Evolutionary conservation across 1,140 invertebrate species (phyloP), one percentile per base, ranked within the genome.

Genomic region (Lepidurus arcticus): DNA sequence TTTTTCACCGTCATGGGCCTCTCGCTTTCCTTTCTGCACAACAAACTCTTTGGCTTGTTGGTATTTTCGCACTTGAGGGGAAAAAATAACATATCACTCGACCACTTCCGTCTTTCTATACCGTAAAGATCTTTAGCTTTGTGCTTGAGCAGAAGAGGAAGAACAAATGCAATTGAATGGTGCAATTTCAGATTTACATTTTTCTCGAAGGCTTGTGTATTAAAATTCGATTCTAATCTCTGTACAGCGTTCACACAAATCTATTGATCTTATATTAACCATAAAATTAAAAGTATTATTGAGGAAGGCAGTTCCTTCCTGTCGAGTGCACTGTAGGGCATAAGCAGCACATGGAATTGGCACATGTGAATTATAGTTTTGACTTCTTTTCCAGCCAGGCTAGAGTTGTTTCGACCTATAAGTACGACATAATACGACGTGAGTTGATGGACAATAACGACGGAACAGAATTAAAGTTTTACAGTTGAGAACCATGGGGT

Each of bases 51-150:
- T 13, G 13, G 53, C 53, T 65, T 65, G 9, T 65, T 65, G 21
- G 16, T 13, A 21, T 65, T 13, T 21, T 13, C 53, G 21, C 53
- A 9, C 53, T 65, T 65, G 53, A 34, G 34, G 34, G 34, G 34
- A 3, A 21, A 9, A 65, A 65, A 7, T n/a, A 65, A 65, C 53
- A 65, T 65, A 65, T 65, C 53, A 65, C 53, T 65, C 53, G 53
- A 65, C 53, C 53, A 65, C 53, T 65, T 65, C 53, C 53, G 53
- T 65, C 53, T 65, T 65, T 65, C 53, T 65, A 65, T 65, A 65
- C n/a, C 13, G 13, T 65, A 65, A 65, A 21, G 53, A 65, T n/a
- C 21, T 65, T 65, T 65, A 65, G 53, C 53, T 65, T 65, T n/a
- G 8, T n/a, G 53, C n/a, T 65, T 65, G 8, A 21, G 6, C 4